Evolutionary conservation across 1,140 invertebrate species (phyloP).

Genomic region (Belonocnema kinseyi): DNA sequence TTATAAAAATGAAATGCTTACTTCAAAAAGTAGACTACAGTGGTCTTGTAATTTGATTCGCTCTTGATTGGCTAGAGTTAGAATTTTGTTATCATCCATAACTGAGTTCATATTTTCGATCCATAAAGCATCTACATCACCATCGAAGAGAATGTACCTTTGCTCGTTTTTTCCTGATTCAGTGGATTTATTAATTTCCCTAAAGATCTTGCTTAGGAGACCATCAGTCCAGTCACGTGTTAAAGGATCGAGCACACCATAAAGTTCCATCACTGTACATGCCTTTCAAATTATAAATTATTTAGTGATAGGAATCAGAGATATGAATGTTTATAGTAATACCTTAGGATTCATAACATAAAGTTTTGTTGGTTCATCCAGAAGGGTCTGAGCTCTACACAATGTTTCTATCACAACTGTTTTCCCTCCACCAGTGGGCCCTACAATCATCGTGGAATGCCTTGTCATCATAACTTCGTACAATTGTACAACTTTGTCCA

Average conservation of each 20-base stretch:
- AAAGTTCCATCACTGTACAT: constrained; percentile 90
- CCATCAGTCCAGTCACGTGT: constrained; percentile 96
- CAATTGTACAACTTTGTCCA: constrained; percentile 92
- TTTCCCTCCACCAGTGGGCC: constrained; percentile 94
- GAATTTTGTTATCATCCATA: constrained; percentile 94
- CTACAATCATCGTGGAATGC: constrained; percentile 93
- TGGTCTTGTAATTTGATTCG: constrained; percentile 88
- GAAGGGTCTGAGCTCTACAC: constrained; percentile 84
- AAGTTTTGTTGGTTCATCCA: constrained; percentile 87
- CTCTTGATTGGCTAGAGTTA: constrained; percentile 94
- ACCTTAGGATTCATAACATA: constrained; percentile 89
- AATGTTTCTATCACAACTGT: constrained; percentile 89
- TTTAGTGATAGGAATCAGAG: background rate
- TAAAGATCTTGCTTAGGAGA: constrained; percentile 91
- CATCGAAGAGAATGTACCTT: constrained; percentile 92
- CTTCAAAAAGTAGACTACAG: constrained; percentile 92
- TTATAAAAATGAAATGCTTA: constrained; percentile 52
- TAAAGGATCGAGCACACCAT: constrained; percentile 89
- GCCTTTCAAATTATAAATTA: constrained; percentile 76
- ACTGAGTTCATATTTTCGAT: constrained; percentile 98
- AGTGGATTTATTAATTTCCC: constrained; percentile 89
- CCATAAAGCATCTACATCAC: constrained; percentile 95
- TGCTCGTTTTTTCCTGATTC: constrained; percentile 81
- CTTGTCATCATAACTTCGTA: constrained; percentile 96
- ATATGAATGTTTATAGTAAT: constrained; percentile 47